Conservation (phyloP, 2,113 vertebrate species). For the Campylomormyrus tamandua region DNA sequence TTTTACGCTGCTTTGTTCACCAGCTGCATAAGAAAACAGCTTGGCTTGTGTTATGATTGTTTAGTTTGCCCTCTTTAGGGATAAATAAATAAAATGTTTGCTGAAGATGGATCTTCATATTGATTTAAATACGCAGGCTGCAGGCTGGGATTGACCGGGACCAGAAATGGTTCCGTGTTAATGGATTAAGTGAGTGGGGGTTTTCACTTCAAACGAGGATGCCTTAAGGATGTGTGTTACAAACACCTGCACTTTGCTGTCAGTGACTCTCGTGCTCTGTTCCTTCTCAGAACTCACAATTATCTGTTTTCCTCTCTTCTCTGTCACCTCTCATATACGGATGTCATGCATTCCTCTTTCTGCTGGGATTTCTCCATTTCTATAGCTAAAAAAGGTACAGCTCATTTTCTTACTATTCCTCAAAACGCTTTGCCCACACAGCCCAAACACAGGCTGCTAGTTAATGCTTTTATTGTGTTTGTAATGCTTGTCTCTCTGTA, state of each 20-base stretch:
- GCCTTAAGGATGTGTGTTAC: background rate
- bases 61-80: slow-evolving; percentile 7
- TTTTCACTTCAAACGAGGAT: background rate
- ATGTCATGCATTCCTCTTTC: slow-evolving; percentile 53
- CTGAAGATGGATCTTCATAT: slow-evolving; percentile 23
- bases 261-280: background rate
- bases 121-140: background rate
- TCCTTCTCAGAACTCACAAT: slow-evolving; percentile 34
- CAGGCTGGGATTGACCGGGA: background rate
- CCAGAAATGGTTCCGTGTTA: background rate
- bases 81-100: slow-evolving; percentile 14
- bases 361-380: slow-evolving; percentile 57
- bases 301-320: slow-evolving; percentile 45
- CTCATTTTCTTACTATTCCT: slow-evolving; percentile 46
- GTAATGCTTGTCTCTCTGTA: slow-evolving; percentile 43
- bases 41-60: background rate
- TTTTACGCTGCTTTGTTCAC: background rate
- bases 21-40: background rate
- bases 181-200: background rate
- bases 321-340: slow-evolving; percentile 48
- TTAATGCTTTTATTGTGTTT: slow-evolving; percentile 25
- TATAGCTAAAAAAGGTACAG: slow-evolving; percentile 98
- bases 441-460: slow-evolving; percentile 42
- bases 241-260: slow-evolving; percentile 3
- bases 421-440: slow-evolving; percentile 41